A percentile compares a stretch with the other conserved stretches of the same genome.
phyloP scores from a whole-genome alignment of 2,113 vertebrate genomes.

The Clinocottus analis region DNA sequence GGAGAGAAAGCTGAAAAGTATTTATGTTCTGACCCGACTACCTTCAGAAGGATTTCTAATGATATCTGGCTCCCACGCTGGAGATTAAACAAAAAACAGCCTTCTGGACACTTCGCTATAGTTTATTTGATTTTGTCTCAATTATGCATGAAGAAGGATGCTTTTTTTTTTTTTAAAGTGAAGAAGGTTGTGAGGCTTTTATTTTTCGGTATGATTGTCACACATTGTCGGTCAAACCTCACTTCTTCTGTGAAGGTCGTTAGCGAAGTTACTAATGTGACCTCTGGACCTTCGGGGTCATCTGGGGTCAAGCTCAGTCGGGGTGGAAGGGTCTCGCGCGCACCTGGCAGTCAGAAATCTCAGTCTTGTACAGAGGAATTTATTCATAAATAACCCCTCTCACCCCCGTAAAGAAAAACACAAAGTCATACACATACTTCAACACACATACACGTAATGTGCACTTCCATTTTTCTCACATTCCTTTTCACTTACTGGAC shows the following conservation, averaged over 20 bases:
- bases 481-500: background rate
- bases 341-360: conserved; percentile 42
- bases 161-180: background rate
- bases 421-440: background rate
- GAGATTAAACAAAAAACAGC: background rate
- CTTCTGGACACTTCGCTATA: background rate
- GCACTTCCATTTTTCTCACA: background rate
- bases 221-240: conserved; percentile 1
- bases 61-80: background rate
- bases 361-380: conserved; percentile 24
- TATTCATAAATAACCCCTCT: conserved; percentile 3
- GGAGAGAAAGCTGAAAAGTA: conserved; percentile 26
- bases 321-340: conserved; percentile 23
- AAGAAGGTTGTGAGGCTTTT: background rate
- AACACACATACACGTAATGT: background rate
- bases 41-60: background rate
- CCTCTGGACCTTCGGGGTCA: conserved; percentile 51
- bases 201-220: background rate
- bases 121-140: background rate
- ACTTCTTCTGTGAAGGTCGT: conserved; percentile 62
- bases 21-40: conserved; percentile 8
- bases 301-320: conserved; percentile 51
- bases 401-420: conserved; percentile 6
- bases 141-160: background rate
- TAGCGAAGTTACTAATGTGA: conserved; percentile 56